A percentile compares a stretch with the other conserved stretches of the same genome.
Evolutionary conservation across 2,888 invertebrate species (phyloP).

Genomic region (Alviniconcha strummeri): DNA sequence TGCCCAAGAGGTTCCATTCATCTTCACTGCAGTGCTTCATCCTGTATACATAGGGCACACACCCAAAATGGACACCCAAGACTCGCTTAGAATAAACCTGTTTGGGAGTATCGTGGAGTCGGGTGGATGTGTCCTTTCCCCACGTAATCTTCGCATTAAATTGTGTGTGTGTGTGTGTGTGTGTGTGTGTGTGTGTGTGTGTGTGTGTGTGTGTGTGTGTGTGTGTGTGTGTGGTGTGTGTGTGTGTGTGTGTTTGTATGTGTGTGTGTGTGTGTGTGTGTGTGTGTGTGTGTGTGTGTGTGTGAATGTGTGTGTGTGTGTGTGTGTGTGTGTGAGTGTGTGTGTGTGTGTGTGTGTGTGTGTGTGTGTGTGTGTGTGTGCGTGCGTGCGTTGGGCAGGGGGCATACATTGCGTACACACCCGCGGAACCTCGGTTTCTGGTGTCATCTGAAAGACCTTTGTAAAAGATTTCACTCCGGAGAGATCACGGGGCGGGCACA

Average conservation of each 20-base stretch:
- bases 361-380: not conserved
- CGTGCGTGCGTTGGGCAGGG: not conserved
- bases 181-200: slow-evolving; percentile 6
- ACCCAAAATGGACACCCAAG: not conserved
- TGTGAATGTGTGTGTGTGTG: slow-evolving; percentile 1
- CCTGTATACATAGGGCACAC: not conserved
- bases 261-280: not conserved
- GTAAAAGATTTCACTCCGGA: no score
- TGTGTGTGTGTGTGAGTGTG: slow-evolving; percentile 4
- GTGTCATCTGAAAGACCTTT: no score
- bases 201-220: not conserved
- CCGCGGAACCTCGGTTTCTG: no score
- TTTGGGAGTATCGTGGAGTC: not conserved
- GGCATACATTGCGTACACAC: no score
- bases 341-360: slow-evolving; percentile 1
- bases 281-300: not conserved
- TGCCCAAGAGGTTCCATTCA: no score
- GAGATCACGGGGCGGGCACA: no score
- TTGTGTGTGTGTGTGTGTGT: slow-evolving; percentile 6
- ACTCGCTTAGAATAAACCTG: not conserved
- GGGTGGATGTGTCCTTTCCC: not conserved
- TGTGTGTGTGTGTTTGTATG: slow-evolving; percentile 3
- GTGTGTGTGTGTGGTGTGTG: not conserved
- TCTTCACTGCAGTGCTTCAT: no score
- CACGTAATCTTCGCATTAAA: not conserved